Evolutionary conservation across 2,888 invertebrate genomes (phyloP), one percentile per base, ranked within the genome.

Genomic region (Drosophila aldrichi): DNA sequence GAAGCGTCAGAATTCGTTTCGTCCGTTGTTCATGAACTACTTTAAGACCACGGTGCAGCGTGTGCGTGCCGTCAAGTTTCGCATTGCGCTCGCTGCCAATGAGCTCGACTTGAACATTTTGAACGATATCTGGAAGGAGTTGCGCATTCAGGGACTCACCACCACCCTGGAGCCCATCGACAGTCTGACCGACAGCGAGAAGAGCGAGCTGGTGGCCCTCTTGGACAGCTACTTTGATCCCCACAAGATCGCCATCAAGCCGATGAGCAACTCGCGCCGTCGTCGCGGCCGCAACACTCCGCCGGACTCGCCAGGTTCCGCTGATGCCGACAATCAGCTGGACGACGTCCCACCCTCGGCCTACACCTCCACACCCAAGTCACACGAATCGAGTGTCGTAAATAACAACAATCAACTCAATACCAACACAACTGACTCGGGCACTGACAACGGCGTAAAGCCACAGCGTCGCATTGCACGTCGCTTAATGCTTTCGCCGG

Each of bases 11-110:
- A 36, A 52, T 2, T 38, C 52, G 3, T 52, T 52, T 6, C 52
- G 52, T 16, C 52, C 52, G 22, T 3, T 52, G 0, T 52, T 52
- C 1, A 2, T 38, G 9, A 38, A 38, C 22, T 52, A 52, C 10
- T 52, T 52, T n/a, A 36, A 52, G 36, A 38, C 36, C 22, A 52
- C 52, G 52, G 36, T 10, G 38, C 52, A 52, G 16, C 52, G 36
- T 10, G 22, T 38, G 1, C 52, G 52, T 3, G 52, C 52, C 16
- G 52, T 52, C n/a, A 54, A 25, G 10, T 54, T 38, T 38, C 52
- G 52, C 52, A 25, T 25, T 38, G 2, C n/a, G 34, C 38, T 54
- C 12, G 52, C 52, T n/a, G 52, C 38, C 3, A 38, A n/a, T 3
- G 52, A 25, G 0, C 25, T 54, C 12, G 52, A 54, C 3, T 10